Evolutionary conservation across 2,113 vertebrate genomes (phyloP).

Genomic region (Indicator indicator): DNA sequence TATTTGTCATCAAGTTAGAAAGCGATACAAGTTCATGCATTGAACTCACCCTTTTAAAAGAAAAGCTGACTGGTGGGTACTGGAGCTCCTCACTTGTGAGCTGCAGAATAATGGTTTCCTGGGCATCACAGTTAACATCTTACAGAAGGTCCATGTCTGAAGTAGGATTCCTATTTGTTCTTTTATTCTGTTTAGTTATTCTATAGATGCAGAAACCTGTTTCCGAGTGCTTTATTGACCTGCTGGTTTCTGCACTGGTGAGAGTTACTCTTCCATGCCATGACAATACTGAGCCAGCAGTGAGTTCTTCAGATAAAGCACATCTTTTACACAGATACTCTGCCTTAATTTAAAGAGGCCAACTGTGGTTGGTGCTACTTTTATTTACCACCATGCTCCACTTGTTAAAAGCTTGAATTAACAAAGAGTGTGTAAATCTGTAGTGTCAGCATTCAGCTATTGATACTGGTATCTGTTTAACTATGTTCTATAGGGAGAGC

Average conservation of each 20-base stretch:
- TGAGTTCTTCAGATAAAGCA: neutral
- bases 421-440: neutral
- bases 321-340: neutral
- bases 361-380: neutral
- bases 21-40: neutral
- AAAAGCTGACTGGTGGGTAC: neutral
- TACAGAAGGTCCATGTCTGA: neutral
- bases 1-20: conserved; percentile 2
- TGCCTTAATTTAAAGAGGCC: neutral
- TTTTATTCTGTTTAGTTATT: neutral
- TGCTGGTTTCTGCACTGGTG: neutral
- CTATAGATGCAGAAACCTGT: neutral
- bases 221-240: neutral
- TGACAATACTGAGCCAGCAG: neutral
- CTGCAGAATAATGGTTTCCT: neutral
- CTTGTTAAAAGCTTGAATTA: neutral
- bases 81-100: neutral
- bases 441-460: neutral
- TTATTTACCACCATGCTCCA: neutral
- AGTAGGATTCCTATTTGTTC: neutral
- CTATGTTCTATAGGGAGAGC: neutral
- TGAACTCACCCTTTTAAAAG: neutral
- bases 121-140: neutral
- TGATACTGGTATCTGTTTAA: neutral
- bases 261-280: neutral